Evolutionary conservation across 1,140 invertebrate genomes (phyloP).

Genomic region (Aphaenogaster ashmeadi): DNA sequence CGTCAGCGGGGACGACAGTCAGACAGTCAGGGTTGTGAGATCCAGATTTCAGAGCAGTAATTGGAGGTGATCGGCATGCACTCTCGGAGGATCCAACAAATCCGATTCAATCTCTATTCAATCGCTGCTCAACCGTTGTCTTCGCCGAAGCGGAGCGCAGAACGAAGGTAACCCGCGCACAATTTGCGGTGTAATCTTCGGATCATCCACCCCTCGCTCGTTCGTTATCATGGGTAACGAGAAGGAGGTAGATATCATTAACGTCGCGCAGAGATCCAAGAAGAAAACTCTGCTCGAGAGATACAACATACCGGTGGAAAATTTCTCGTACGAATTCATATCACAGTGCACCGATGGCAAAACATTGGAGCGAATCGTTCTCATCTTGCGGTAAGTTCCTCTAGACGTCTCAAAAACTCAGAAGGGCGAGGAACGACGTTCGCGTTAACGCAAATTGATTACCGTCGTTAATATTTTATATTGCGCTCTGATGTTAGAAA

Average conservation of each 20-base stretch:
- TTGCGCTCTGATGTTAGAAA: not conserved
- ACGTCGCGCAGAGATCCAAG: conserved; percentile 14
- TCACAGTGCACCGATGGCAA: conserved; percentile 86
- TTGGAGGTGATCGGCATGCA: conserved; percentile 45
- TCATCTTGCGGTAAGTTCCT: conserved; percentile 86
- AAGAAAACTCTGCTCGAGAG: conserved; percentile 85
- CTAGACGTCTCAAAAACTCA: not conserved
- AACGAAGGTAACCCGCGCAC: not conserved
- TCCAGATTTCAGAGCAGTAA: conserved; percentile 16
- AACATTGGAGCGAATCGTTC: conserved; percentile 89
- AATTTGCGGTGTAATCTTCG: conserved; percentile 18
- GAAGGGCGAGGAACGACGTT: not conserved
- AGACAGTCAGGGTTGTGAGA: conserved; percentile 24
- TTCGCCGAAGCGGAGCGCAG: not conserved
- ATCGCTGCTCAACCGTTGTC: conserved; percentile 39
- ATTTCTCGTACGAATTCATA: conserved; percentile 89
- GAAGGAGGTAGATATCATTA: conserved; percentile 64
- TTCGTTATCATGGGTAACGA: conserved; percentile 67
- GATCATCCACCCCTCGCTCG: not conserved
- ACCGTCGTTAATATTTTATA: conserved; percentile 1
- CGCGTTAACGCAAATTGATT: conserved; percentile 1
- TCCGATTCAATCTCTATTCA: conserved; percentile 50
- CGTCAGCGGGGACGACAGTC: conserved; percentile 37
- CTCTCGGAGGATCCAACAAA: conserved; percentile 28
- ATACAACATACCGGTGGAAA: conserved; percentile 88